phyloP scores from a whole-genome alignment of 2,888 invertebrate species.

The Marronus borbonicus region DNA sequence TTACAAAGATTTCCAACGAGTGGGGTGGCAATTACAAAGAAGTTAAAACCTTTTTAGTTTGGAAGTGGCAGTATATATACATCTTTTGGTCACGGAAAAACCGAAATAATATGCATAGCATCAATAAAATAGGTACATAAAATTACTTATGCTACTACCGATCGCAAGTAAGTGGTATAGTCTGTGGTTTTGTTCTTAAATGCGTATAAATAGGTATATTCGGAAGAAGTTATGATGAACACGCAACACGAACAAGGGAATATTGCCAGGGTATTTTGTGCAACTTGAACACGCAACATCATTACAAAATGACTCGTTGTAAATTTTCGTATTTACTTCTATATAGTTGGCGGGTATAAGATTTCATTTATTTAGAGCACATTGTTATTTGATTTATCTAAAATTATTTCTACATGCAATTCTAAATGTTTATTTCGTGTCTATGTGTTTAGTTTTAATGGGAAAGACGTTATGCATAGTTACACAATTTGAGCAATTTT shows the following conservation, averaged over 20 bases:
- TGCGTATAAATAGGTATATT: slow-evolving; percentile 28
- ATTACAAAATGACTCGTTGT: slow-evolving; percentile 1
- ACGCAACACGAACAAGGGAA: slow-evolving; percentile 34
- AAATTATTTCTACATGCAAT: neutral
- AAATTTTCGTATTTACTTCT: slow-evolving; percentile 23
- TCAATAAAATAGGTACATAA: slow-evolving; percentile 30
- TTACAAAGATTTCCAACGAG: too few relatives aligned
- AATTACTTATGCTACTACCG: slow-evolving; percentile 25
- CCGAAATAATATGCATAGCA: slow-evolving; percentile 16
- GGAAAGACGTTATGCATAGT: neutral
- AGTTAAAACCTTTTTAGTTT: neutral
- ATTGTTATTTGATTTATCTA: slow-evolving; percentile 10
- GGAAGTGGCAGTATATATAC: neutral
- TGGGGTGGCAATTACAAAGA: neutral
- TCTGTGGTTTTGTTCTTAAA: slow-evolving; percentile 20
- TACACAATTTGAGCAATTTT: neutral
- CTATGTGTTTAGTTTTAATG: neutral
- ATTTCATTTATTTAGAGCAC: neutral
- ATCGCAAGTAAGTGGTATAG: slow-evolving; percentile 9
- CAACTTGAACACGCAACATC: slow-evolving; percentile 25
- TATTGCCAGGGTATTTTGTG: neutral
- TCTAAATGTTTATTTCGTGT: slow-evolving; percentile 18
- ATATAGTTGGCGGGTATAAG: slow-evolving; percentile 4
- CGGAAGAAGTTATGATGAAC: neutral
- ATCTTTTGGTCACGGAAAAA: slow-evolving; percentile 3